Conservation (phyloP, 92 coral and sea anemone species). For the Porites lobata region DNA sequence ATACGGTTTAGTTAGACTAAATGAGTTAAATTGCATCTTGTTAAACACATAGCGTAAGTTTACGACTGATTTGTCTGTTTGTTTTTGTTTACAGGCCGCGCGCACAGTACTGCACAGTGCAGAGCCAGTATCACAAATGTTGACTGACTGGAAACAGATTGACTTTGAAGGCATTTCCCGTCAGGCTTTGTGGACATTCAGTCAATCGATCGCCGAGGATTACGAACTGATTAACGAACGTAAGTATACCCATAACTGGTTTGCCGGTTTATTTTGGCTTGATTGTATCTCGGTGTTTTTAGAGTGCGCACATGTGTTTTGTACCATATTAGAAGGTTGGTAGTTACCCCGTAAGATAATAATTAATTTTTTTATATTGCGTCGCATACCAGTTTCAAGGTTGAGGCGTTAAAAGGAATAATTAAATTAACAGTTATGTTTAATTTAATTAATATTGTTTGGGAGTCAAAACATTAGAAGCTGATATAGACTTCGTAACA, state of each 20-base stretch:
- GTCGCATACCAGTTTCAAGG: too few relatives aligned
- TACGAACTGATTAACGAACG: slow-evolving; percentile 82
- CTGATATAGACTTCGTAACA: too few relatives aligned
- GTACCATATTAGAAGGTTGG: too few relatives aligned
- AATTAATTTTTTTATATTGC: too few relatives aligned
- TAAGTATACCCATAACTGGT: slow-evolving; percentile 54
- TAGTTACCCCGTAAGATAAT: too few relatives aligned
- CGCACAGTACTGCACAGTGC: slow-evolving; percentile 97
- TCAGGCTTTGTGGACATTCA: slow-evolving; percentile 98
- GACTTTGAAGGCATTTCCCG: slow-evolving; percentile 96
- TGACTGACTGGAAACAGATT: slow-evolving; percentile 93
- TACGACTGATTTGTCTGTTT: not conserved
- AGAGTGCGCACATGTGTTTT: not conserved
- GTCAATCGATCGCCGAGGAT: slow-evolving; percentile 80
- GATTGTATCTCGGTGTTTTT: not conserved
- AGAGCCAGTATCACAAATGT: slow-evolving; percentile 98
- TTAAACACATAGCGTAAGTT: not conserved
- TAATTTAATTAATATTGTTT: too few relatives aligned
- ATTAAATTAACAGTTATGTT: too few relatives aligned
- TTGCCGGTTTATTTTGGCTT: not conserved
- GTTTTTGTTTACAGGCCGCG: slow-evolving; percentile 79
- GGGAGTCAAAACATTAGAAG: too few relatives aligned
- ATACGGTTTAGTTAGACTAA: too few relatives aligned
- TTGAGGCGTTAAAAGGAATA: too few relatives aligned
- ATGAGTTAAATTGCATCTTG: too few relatives aligned